Percentiles rank a stretch among this genome's conserved stretches.
phyloP scores from a whole-genome alignment of 2,888 invertebrate genomes.

The Omphaloscelis lunosa region DNA sequence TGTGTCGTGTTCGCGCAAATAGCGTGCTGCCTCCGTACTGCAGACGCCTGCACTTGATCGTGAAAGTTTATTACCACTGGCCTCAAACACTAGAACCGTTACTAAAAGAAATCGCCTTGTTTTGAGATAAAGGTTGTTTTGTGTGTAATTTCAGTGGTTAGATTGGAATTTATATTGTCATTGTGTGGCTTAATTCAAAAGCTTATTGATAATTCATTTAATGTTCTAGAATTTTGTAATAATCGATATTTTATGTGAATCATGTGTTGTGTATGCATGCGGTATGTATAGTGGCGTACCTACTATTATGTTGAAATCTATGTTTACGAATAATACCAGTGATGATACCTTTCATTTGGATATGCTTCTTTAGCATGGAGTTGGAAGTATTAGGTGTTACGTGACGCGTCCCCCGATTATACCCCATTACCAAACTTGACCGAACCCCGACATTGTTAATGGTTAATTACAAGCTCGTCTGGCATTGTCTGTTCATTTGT shows the following conservation, averaged over 20 bases:
- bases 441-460: slow-evolving; percentile 31
- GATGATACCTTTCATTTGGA: slow-evolving; percentile 53
- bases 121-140: slow-evolving; percentile 76
- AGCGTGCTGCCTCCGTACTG: slow-evolving; percentile 80
- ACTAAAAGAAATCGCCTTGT: slow-evolving; percentile 83
- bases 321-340: slow-evolving; percentile 47
- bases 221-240: slow-evolving; percentile 38
- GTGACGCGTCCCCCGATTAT: slow-evolving; percentile 26
- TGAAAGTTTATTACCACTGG: slow-evolving; percentile 88
- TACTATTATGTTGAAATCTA: slow-evolving; percentile 33
- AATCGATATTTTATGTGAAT: slow-evolving; percentile 43
- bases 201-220: slow-evolving; percentile 43
- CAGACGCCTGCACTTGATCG: slow-evolving; percentile 87
- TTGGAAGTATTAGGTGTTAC: slow-evolving; percentile 22
- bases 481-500: slow-evolving; percentile 54
- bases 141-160: slow-evolving; percentile 73
- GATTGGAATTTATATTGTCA: slow-evolving; percentile 63
- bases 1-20: slow-evolving; percentile 78
- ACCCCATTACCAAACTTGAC: slow-evolving; percentile 33
- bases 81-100: slow-evolving; percentile 87
- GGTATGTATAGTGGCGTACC: slow-evolving; percentile 35
- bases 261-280: slow-evolving; percentile 49
- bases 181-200: slow-evolving; percentile 58
- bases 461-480: slow-evolving; percentile 46
- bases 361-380: slow-evolving; percentile 40